A percentile compares a stretch with the other conserved stretches of the same genome.
phyloP scores from a whole-genome alignment of 2,113 vertebrate species.

The Apus apus region DNA sequence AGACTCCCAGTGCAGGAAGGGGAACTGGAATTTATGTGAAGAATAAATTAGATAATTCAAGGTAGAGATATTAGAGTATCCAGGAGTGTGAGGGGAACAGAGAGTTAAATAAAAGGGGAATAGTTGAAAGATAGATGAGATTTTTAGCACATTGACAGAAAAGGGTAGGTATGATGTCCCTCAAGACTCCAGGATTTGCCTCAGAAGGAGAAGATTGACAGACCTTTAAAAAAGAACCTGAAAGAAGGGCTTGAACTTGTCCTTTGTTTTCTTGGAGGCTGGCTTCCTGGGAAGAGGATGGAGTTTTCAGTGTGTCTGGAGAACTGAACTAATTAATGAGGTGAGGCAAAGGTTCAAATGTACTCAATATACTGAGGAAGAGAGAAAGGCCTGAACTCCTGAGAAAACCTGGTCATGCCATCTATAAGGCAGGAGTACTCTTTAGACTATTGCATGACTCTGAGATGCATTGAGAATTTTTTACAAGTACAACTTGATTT shows the following conservation, averaged over 20 bases:
- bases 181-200: neutral
- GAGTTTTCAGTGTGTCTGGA: conserved; percentile 1
- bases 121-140: conserved; percentile 17
- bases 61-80: neutral
- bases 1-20: neutral
- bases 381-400: conserved; percentile 19
- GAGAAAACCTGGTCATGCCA: neutral
- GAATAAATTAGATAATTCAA: neutral
- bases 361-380: neutral
- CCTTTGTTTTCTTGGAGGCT: conserved; percentile 44
- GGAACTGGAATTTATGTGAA: neutral
- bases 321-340: conserved; percentile 51
- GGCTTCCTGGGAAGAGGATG: neutral
- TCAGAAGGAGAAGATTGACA: conserved; percentile 58
- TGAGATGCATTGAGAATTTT: neutral
- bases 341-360: conserved; percentile 10
- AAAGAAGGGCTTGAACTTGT: conserved; percentile 48
- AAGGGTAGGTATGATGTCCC: neutral
- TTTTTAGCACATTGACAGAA: neutral
- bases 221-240: conserved; percentile 23
- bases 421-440: neutral
- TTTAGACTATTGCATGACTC: neutral
- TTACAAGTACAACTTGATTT: neutral
- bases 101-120: neutral
- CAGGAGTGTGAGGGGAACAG: neutral